Conservation (phyloP, 1,140 invertebrate genomes). For the Homalodisca vitripennis region DNA sequence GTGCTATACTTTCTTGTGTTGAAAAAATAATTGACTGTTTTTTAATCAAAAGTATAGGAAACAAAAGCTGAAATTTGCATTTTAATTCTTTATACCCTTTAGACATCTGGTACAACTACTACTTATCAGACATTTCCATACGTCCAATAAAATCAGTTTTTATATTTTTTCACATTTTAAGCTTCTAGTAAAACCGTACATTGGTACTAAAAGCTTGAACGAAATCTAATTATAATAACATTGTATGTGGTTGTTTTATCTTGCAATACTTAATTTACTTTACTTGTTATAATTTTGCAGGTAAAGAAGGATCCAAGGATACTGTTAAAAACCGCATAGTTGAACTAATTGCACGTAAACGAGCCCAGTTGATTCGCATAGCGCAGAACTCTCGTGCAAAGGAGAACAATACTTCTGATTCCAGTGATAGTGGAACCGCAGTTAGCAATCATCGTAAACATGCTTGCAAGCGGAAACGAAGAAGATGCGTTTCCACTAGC, state of each 20-base stretch:
- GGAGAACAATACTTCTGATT: background rate
- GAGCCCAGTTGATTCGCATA: conserved; percentile 17
- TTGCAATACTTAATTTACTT: background rate
- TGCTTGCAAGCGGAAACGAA: conserved; percentile 19
- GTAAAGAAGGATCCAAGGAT: background rate
- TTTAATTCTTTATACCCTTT: too few species aligned
- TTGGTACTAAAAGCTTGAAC: background rate
- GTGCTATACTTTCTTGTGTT: too few species aligned
- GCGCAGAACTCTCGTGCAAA: conserved; percentile 13
- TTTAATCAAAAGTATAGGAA: too few species aligned
- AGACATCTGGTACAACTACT: too few species aligned
- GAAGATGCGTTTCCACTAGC: background rate
- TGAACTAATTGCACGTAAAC: conserved; percentile 26
- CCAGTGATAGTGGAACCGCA: background rate
- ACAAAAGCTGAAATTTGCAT: too few species aligned
- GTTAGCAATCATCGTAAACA: conserved; percentile 15
- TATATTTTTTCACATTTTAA: background rate
- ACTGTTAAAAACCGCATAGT: conserved; percentile 18
- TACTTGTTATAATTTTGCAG: background rate
- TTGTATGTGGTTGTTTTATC: background rate
- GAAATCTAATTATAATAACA: background rate
- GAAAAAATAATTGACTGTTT: too few species aligned
- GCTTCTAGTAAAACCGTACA: background rate
- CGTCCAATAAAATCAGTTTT: background rate
- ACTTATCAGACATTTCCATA: too few species aligned